Base-by-base conservation (phyloP, 2,113 vertebrate species). In the Bambusicola thoracicus region DNA sequence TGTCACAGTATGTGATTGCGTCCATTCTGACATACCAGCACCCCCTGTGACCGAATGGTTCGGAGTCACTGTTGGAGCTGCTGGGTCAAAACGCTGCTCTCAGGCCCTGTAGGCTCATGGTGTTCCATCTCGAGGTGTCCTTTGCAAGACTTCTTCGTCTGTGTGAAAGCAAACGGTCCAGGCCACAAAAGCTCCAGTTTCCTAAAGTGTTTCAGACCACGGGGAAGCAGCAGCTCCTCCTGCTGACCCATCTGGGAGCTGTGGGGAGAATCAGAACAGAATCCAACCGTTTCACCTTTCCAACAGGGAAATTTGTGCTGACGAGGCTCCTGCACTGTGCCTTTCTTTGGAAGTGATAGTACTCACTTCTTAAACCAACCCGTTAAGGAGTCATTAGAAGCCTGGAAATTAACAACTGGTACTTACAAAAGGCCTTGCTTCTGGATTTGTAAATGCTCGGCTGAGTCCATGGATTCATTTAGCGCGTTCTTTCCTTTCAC, bases 1-100 rank as follows among this genome's bases (percentile, higher is more conserved):
- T 7, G n/a, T 13, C 49, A 8, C 1, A 6, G 51, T 5, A 4
- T 3, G 8, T 4, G 13, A 34, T 2, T 21, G 16, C 32, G 20
- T 8, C n/a, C 36, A 2, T 38, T 5, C 15, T 29, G 3, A 11
- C 27, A 10, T 16, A 12, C 43, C 2, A 61, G 8, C 55, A 36
- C 2, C 77, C 19, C 10, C 16, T 6, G 4, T 0, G 21, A 53
- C 72, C 67, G 30, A 51, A 27, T 0, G 8, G n/a, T 34, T 13
- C 17, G n/a, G 41, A 53, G 68, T 18, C 19, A 24, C 19, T 44
- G 74, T 34, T 0, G 0, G 5, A 48, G 67, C 32, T 58, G 36
- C 29, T 18, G 34, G 21, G 6, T 25, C 38, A 2, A 63, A 73
- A 44, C 0, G 8, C 38, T 22, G 4, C 38, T 55, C 38, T 59